phyloP scores from a whole-genome alignment of 2,113 vertebrate genomes.

The Hydrochoerus hydrochaeris region DNA sequence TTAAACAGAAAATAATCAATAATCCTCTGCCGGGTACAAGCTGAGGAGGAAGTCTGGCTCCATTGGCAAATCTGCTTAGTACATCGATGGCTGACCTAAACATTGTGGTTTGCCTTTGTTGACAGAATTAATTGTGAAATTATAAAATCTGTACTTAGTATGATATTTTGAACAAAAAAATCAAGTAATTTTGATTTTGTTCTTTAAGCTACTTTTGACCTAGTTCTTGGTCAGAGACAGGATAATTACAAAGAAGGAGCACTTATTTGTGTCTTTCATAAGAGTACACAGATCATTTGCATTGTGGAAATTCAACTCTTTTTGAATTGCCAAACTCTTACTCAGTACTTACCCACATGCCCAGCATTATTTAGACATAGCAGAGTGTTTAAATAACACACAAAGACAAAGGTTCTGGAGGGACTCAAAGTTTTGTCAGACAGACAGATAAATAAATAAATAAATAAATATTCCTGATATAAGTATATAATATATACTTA shows the following conservation, averaged over 20 bases:
- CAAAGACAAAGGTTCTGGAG: not conserved
- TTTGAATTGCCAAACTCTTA: not conserved
- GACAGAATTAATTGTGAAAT: slow-evolving; percentile 8
- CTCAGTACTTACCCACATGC: not conserved
- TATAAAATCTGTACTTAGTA: not conserved
- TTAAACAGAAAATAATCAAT: slow-evolving; percentile 37
- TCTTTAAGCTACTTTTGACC: not conserved
- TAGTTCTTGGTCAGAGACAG: not conserved
- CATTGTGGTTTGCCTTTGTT: not conserved
- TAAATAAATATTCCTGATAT: not conserved
- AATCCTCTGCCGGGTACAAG: not conserved
- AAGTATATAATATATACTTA: not conserved
- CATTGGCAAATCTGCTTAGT: not conserved
- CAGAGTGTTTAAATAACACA: not conserved
- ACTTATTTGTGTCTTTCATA: not conserved
- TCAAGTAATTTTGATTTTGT: not conserved
- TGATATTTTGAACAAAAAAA: slow-evolving; percentile 14
- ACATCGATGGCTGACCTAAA: not conserved
- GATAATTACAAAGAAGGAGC: not conserved
- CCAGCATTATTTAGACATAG: not conserved
- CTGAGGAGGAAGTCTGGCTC: not conserved
- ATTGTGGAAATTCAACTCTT: not conserved
- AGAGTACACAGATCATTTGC: not conserved
- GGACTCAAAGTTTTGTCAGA: not conserved
- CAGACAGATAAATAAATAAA: not conserved